Evolutionary conservation across 2,797 vertebrate genomes (phyloP), one percentile per base, ranked within the genome.

Genomic region (Chromis chromis): DNA sequence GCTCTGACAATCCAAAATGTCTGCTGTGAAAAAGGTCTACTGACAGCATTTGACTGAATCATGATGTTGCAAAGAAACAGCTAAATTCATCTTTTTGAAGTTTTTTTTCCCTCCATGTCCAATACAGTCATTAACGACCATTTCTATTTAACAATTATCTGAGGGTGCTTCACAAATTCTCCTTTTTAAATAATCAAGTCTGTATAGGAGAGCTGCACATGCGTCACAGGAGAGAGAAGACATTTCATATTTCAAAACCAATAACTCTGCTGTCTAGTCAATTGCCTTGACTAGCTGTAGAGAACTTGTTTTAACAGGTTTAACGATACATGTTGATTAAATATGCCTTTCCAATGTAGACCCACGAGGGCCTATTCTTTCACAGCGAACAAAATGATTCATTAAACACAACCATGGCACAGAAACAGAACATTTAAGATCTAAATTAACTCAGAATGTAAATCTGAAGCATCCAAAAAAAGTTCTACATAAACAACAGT

Each of bases 401-500:
- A 59, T 6, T 0, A 62, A 78, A 81, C 40, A 84, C 81, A 79
- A 66, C 59, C 67, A 88, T 88, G 87, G 87, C 87, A 90, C 76
- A 58, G 40, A 83, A 73, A 78, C 80, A 78, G 62, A 78, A 82
- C 1, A 11, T 55, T n/a, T 68, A 55, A 72, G 56, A 88, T 71
- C 67, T 33, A 82, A 76, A 79, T 79, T 0, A 79, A 68, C 52
- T 75, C 44, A 54, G 60, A 74, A 76, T 44, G 58, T 12, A 74
- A 83, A 36, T 44, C 42, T 52, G 64, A 85, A 77, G 33, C 53
- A 31, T 74, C 58, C 48, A 81, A 77, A 52, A 67, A 58, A 67
- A 58, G 33, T 65, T 84, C 60, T 48, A 82, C 66, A 78, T 24
- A 59, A 68, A 78, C 58, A 83, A 69, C 27, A 70, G 42, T 60